These are phyloP conservation scores for Lota lota DNA, from an alignment of 2,113 vertebrate genomes.

Conservation along the genomic window DNA sequence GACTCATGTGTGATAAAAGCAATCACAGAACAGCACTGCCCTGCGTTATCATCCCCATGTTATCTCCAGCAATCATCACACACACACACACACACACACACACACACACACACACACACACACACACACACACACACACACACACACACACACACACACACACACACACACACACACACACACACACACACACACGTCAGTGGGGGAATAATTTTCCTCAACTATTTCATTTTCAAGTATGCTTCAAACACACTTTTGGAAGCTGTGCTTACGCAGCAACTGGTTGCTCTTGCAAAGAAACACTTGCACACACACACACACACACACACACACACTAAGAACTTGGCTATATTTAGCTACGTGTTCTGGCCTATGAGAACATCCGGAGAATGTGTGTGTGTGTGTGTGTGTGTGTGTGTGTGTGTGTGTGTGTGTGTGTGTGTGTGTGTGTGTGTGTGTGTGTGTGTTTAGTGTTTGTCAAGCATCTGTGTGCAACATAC, in stretches of 20 bases:
- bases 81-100: background rate
- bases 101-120: background rate
- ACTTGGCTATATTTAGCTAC: slow-evolving; percentile 43
- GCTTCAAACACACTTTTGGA: too few relatives aligned
- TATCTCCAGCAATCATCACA: too few relatives aligned
- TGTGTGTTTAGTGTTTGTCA: background rate
- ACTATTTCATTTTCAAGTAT: background rate
- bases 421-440: slow-evolving; percentile 3
- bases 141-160: slow-evolving; percentile 4
- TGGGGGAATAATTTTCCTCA: slow-evolving; percentile 12
- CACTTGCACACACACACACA: background rate
- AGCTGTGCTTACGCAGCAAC: too few relatives aligned
- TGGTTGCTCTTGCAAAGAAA: too few relatives aligned
- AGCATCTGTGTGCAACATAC: background rate
- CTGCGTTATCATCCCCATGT: too few relatives aligned
- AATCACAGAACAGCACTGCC: too few relatives aligned
- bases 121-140: background rate
- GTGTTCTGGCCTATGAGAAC: slow-evolving; percentile 6
- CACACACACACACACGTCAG: slow-evolving; percentile 3
- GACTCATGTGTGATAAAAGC: slow-evolving; percentile 16
- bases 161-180: slow-evolving; percentile 3
- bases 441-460: background rate
- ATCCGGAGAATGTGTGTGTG: slow-evolving; percentile 8
- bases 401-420: slow-evolving; percentile 1
- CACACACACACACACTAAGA: slow-evolving; percentile 4